Base-by-base conservation (phyloP, 2,888 invertebrate species). In the Leptopilina syphax region DNA sequence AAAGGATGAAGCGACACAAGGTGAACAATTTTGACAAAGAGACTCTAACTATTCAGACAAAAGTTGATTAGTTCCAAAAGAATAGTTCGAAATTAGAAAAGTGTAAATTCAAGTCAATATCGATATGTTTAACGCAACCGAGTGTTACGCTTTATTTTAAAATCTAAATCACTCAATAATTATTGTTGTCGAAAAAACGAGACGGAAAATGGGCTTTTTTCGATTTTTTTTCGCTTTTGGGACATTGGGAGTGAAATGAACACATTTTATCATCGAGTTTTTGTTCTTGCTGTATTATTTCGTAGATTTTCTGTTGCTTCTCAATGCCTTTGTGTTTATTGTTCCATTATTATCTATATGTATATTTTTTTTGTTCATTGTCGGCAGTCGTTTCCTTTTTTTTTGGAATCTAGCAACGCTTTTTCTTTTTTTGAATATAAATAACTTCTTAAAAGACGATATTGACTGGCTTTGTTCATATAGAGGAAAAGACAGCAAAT, bases 31-130 rank as follows among this genome's bases (percentile, higher is more conserved):
- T 57, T 13, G 34, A 73, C 34, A 34, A 34, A 73, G 54, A 73
- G 41, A 41, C 57, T 47, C 9, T 73, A 80, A 81, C 81, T 83
- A 80, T 80, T 79, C 76, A 80, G 68, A 68, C 80, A 82, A 83
- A 77, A 73, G 83, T 83, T 84, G 84, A 84, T 79, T 79, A 82
- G 77, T 66, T 83, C 84, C 83, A 85, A 85, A 86, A 86, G 44
- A 44, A 44, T 8, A 44, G 0, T 44, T 44, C 44, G 44, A 77
- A 73, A 73, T 60, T 73, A 73, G 73, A 73, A 73, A 73, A 73
- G 73, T 73, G 57, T 73, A 73, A 73, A 73, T 77, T 77, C 9
- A 77, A 77, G 77, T 63, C 44, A 65, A 50, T 65, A 41, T 63
- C 77, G 77, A 77, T 77, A 77, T 77, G 77, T 77, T 77, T 65